Evolutionary conservation across 2,113 vertebrate genomes (phyloP).

Genomic region (Xiphias gladius): DNA sequence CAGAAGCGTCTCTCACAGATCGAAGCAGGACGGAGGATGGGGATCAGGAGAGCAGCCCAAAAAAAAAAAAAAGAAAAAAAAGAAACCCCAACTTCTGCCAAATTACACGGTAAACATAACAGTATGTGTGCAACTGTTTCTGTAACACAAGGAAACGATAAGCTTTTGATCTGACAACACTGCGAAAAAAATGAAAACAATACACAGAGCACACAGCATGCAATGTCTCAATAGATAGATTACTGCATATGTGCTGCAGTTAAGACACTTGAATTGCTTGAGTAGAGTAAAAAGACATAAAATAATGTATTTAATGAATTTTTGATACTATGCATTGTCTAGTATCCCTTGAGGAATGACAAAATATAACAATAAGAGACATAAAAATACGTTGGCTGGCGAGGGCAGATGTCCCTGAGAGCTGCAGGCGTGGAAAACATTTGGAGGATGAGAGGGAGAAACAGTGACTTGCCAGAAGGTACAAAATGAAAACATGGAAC

Average conservation of each 20-base stretch:
- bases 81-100: not conserved
- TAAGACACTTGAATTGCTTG: conserved; percentile 16
- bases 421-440: conserved; percentile 60
- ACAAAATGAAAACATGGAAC: conserved; percentile 49
- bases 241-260: conserved; percentile 7
- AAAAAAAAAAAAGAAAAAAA: not conserved
- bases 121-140: not conserved
- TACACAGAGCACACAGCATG: not conserved
- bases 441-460: conserved; percentile 52
- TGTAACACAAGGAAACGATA: conserved; percentile 24
- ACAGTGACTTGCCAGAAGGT: conserved; percentile 56
- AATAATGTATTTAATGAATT: conserved; percentile 32
- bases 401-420: conserved; percentile 64
- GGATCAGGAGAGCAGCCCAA: conserved; percentile 39
- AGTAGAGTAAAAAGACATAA: not conserved
- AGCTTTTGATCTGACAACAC: conserved; percentile 9
- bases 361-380: conserved; percentile 45
- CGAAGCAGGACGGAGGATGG: conserved; percentile 20
- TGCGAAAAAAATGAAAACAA: conserved; percentile 27
- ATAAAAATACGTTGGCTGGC: conserved; percentile 28
- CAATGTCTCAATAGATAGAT: not conserved
- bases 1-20: conserved; percentile 11
- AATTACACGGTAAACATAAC: conserved; percentile 1
- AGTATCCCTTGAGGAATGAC: conserved; percentile 17
- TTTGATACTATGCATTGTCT: conserved; percentile 15